phyloP scores from a whole-genome alignment of 1,140 invertebrate species.

The Drosophila burlai region DNA sequence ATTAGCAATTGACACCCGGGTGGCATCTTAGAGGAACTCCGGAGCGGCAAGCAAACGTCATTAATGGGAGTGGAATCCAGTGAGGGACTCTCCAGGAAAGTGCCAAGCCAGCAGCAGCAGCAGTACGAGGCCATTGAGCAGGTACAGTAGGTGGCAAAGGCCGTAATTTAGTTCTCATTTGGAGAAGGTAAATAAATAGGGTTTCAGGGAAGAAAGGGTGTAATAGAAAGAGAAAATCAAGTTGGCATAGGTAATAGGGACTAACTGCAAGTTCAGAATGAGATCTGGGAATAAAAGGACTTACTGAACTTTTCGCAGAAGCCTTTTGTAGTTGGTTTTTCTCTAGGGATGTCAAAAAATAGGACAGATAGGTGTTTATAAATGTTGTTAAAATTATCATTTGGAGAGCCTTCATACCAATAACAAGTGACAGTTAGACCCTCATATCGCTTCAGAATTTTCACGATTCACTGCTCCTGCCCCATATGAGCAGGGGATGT shows the following conservation, averaged over 20 bases:
- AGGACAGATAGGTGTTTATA: neutral
- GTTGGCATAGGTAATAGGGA: neutral
- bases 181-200: neutral
- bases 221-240: neutral
- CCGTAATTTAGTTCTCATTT: conserved; percentile 1
- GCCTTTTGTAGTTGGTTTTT: too few relatives aligned
- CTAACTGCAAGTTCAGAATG: neutral
- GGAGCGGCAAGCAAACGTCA: conserved; percentile 29
- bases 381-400: neutral
- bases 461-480: conserved; percentile 33
- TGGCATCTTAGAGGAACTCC: conserved; percentile 40
- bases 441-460: conserved; percentile 29
- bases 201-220: neutral
- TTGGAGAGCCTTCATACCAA: neutral
- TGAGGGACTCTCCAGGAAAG: conserved; percentile 20
- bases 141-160: conserved; percentile 20
- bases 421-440: neutral
- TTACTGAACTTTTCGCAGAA: too few relatives aligned
- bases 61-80: conserved; percentile 25
- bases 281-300: neutral
- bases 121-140: neutral
- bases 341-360: neutral
- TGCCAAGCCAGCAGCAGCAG: conserved; percentile 3
- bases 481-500: neutral
- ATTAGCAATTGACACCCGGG: conserved; percentile 59